A percentile compares a stretch with the other conserved stretches of the same genome.
phyloP scores from a whole-genome alignment of 2,113 vertebrate genomes.

The Ageneiosus marmoratus region DNA sequence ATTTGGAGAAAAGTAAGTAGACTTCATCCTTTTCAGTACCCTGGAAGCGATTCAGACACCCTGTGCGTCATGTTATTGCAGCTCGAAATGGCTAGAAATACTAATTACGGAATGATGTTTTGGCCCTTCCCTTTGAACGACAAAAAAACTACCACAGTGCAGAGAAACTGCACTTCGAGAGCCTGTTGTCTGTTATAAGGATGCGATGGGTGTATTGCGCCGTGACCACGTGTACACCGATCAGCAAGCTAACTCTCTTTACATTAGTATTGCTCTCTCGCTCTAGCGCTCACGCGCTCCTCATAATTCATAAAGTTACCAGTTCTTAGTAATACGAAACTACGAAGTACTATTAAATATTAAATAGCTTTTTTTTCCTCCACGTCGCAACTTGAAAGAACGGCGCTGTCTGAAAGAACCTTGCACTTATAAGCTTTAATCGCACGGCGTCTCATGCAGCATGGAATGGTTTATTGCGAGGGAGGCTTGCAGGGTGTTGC shows the following conservation, averaged over 20 bases:
- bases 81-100: background rate
- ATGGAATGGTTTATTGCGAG: slow-evolving; percentile 17
- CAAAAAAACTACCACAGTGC: background rate
- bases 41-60: background rate
- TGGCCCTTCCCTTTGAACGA: background rate
- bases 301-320: background rate
- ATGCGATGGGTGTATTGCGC: background rate
- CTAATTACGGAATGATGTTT: background rate
- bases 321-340: background rate
- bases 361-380: background rate
- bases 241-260: slow-evolving; percentile 10
- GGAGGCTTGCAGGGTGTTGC: slow-evolving; percentile 35
- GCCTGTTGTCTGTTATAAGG: background rate
- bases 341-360: background rate
- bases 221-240: slow-evolving; percentile 19
- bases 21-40: background rate
- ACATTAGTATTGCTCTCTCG: slow-evolving; percentile 8
- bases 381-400: too few relatives aligned
- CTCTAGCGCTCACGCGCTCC: slow-evolving; percentile 7
- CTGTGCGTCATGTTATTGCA: background rate
- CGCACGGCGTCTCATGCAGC: background rate
- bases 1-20: slow-evolving; percentile 45
- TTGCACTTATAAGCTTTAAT: background rate
- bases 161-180: background rate
- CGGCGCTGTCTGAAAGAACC: background rate